A percentile compares a stretch with the other conserved stretches of the same genome.
Conservation (phyloP, 2,113 vertebrate species). For the Columba livia region DNA sequence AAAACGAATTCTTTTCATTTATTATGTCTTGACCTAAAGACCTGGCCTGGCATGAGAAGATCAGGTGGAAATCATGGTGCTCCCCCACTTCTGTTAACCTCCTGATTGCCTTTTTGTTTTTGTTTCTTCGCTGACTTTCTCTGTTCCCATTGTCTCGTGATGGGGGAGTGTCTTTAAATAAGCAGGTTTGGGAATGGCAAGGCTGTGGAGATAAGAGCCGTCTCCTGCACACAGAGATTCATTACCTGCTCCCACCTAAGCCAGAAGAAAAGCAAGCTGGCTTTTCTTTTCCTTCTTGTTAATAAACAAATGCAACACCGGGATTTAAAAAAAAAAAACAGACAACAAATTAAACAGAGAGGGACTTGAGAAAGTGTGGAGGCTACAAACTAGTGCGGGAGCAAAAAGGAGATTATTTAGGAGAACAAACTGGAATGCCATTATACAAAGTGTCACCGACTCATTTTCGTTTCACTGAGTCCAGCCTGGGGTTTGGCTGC, state of each 20-base stretch:
- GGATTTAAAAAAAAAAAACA: background rate
- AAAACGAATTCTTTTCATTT: background rate
- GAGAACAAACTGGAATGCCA: conserved; percentile 11
- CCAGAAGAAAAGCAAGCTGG: background rate
- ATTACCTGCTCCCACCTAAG: background rate
- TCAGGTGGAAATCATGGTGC: background rate
- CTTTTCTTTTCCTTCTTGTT: background rate
- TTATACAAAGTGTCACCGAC: background rate
- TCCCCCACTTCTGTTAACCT: background rate
- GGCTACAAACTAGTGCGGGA: conserved; percentile 76
- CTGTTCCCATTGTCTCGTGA: background rate
- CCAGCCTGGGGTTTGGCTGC: background rate
- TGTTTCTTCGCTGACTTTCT: background rate
- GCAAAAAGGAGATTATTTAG: conserved; percentile 38
- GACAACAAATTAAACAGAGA: conserved; percentile 14
- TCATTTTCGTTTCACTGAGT: conserved; percentile 32
- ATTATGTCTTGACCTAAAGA: background rate
- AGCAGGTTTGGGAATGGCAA: background rate
- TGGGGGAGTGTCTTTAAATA: background rate
- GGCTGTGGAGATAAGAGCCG: background rate
- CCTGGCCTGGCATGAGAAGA: background rate
- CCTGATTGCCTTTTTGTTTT: background rate
- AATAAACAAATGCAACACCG: background rate
- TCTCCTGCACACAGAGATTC: background rate
- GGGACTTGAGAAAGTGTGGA: background rate